These are phyloP conservation scores for Oithona nana DNA, from an alignment of 2,888 invertebrate species.

Conservation along the genomic window DNA sequence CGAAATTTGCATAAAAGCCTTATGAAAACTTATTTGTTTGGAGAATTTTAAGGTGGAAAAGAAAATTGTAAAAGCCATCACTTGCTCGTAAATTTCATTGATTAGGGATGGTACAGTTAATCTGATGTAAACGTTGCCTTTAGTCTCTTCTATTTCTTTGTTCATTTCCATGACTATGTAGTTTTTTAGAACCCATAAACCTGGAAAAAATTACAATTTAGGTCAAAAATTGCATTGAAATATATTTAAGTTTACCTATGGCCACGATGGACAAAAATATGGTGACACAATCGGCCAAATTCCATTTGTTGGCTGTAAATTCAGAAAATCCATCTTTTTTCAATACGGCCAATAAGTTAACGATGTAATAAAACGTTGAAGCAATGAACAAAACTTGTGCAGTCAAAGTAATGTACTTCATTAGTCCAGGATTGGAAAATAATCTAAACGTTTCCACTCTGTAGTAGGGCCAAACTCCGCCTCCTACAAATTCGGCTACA, in stretches of 20 bases:
- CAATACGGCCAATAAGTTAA: neutral
- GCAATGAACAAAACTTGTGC: slow-evolving; percentile 8
- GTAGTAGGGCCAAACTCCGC: slow-evolving; percentile 21
- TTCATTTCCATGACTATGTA: slow-evolving; percentile 1
- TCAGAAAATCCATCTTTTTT: neutral
- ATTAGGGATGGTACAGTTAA: slow-evolving; percentile 21
- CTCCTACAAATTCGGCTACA: slow-evolving; percentile 21
- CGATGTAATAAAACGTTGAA: slow-evolving; percentile 13
- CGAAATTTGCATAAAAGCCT: slow-evolving; percentile 14
- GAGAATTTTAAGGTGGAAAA: slow-evolving; percentile 33
- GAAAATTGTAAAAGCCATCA: slow-evolving; percentile 32
- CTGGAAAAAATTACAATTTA: no score
- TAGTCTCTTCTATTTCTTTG: slow-evolving; percentile 17
- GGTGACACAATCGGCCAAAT: slow-evolving; percentile 7
- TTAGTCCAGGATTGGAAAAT: neutral
- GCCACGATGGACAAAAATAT: slow-evolving; percentile 4
- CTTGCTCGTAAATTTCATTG: slow-evolving; percentile 26
- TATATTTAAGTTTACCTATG: no score
- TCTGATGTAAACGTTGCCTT: slow-evolving; percentile 21
- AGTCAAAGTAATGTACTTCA: neutral
- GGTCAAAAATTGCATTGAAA: no score
- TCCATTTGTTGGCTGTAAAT: slow-evolving; percentile 10
- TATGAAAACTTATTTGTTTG: slow-evolving; percentile 24
- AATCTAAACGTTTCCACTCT: slow-evolving; percentile 20
- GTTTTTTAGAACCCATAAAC: neutral